Base-by-base conservation (phyloP, 2,113 vertebrate species). In the Ursus arctos region DNA sequence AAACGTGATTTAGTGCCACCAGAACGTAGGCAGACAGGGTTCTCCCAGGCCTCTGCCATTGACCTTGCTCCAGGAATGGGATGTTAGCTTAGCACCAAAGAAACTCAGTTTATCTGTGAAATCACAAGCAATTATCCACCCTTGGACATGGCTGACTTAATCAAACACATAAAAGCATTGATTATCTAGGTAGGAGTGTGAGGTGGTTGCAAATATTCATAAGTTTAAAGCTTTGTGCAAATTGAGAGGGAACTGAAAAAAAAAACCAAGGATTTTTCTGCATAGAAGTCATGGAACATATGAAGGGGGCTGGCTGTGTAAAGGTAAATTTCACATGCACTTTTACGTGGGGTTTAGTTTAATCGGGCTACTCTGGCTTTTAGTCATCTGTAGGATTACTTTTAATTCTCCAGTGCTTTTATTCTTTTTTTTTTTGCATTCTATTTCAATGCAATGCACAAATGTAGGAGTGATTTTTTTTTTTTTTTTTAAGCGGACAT, bases 91-190 rank as follows among this genome's bases (percentile, higher is more conserved):
- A 82, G 14, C 22, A 72, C 13, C 63, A 33, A 49, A 88, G 80
- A 87, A 93, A 83, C 19, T 83, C 59, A 82, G 49, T 65, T 93
- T 57, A 53, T 72, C 36, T 80, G 47, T 93, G 53, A 91, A 96
- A 40, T 83, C 59, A 84, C 53, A 76, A 65, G 51, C 57, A 77
- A 61, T 76, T 79, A 90, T 71, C 21, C 21, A 83, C n/a, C 8
- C 47, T n/a, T 81, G 47, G 51, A 59, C 24, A 59, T 40, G 26
- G 22, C 10, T 40, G 43, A 95, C n/a, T 84, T 87, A 81, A 77
- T 28, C 6, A 49, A 79, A 83, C 49, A 6, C n/a, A 22, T 2
- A 9, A 28, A 71, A 89, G 21, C 24, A 31, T n/a, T 87, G 53
- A 80, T 90, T 79, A 87, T 87, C 47, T 67, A 83, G 7, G 79